phyloP scores from a whole-genome alignment of 2,888 invertebrate genomes.

The Pardosa pseudoannulata region DNA sequence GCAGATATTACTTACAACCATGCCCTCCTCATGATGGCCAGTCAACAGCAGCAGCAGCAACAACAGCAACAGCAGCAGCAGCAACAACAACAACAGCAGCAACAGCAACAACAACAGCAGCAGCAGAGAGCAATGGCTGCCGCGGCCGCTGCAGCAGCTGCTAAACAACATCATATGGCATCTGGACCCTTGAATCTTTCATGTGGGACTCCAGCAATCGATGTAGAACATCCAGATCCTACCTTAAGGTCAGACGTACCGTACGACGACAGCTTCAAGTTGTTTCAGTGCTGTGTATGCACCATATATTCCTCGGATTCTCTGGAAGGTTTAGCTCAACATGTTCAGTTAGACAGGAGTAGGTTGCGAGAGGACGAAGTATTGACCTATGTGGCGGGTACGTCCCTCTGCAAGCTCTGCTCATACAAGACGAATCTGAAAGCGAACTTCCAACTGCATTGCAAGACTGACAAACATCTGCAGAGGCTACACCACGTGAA shows the following conservation, averaged over 20 bases:
- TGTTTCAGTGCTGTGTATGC: conserved; percentile 96
- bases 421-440: conserved; percentile 99
- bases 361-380: conserved; percentile 91
- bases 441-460: conserved; percentile 99
- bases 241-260: conserved; percentile 78
- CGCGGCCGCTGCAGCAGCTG: conserved; percentile 52
- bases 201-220: conserved; percentile 80
- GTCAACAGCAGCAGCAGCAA: conserved; percentile 81
- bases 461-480: conserved; percentile 99
- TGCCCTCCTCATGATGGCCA: conserved; percentile 90
- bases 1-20: conserved; percentile 97
- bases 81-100: conserved; percentile 63
- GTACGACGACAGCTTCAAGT: conserved; percentile 77
- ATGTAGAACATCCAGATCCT: conserved; percentile 92
- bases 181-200: conserved; percentile 55
- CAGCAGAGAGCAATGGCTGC: background rate
- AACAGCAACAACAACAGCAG: conserved; percentile 48
- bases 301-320: conserved; percentile 93
- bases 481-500: conserved; percentile 98
- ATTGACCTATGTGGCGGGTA: conserved; percentile 89
- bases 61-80: conserved; percentile 66
- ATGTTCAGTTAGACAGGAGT: conserved; percentile 93
- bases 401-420: conserved; percentile 97
- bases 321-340: conserved; percentile 92
- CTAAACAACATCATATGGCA: conserved; percentile 65